Base-by-base conservation (phyloP, 2,888 invertebrate species). In the Arrhopalites spinosus region DNA sequence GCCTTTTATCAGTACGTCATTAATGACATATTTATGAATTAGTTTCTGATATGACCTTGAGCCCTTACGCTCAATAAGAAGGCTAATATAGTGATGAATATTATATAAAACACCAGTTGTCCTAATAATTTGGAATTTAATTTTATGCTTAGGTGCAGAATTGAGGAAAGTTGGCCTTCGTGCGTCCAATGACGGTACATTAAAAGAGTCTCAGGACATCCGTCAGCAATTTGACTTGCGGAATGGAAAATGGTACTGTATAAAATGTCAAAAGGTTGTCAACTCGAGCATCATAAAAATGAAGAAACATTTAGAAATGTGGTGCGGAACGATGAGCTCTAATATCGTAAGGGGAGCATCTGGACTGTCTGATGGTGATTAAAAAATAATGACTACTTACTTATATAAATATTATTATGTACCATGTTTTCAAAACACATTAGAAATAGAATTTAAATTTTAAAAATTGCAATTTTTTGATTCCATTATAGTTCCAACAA, bases 271-370 rank as follows among this genome's bases (percentile, higher is more conserved):
- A 5, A 53, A 59, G 17, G 17, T 11, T 27, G 70, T 70, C 29
- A 27, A 29, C 53, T 53, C 30, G 17, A 70, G 70, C 17, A 8
- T 53, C 2, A 56, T 30, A 29, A 53, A 59, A 70, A 56, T 70
- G 59, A 70, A 56, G 29, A 53, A 70, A 20, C 70, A 70, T 29
- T 27, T 70, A n/a, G 70, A 70, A 3, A 3, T 47, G 17, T 68
- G 47, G 45, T 68, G 67, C 47, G 27, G 23, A 2, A n/a, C n/a
- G 36, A 36, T 36, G 5, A 36, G 11, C 11, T 36, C n/a, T n/a
- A n/a, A n/a, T n/a, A n/a, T n/a, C n/a, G 66, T 68, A 1, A 25
- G 23, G 2, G 67, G 67, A 8, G 45, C 47, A 25, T 20, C 25
- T 47, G 23, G 36, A 36, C 3, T 36, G 3, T 36, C 36, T 11